Evolutionary conservation across 2,113 vertebrate species (phyloP), one percentile per base, ranked within the genome.

Genomic region (Ardeotis arabs): DNA sequence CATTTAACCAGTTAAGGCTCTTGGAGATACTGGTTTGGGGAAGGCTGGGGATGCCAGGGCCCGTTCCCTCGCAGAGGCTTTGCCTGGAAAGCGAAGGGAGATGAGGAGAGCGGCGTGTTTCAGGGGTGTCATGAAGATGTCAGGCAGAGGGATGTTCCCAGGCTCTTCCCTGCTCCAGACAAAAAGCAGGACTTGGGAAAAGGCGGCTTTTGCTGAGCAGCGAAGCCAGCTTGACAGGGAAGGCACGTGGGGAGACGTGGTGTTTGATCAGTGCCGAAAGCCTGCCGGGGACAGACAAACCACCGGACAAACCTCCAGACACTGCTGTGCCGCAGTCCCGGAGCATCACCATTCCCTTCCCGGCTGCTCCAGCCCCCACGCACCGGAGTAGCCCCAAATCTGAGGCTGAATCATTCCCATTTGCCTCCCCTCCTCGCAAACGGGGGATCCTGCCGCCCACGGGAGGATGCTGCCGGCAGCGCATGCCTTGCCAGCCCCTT

Each of bases 51-150:
- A 5, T 45, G 52, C 28, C 28, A 5, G 21, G 14, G 9, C 8
- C 3, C 2, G 0, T 35, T 16, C 19, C 55, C 50, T 25, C 0
- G 56, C 27, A 24, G 45, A 1, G 4, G 29, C 14, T 78, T 17
- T 78, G 21, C 39, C 73, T 41, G 29, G 59, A 20, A 60, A 73
- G 53, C 1, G 2, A 50, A 63, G 28, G 33, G 64, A 77, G 33
- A 3, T 8, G 33, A 5, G 22, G n/a, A 12, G 15, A 33, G 20
- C 0, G 0, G 10, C 0, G 4, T 4, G 19, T 23, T 44, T 25
- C n/a, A n/a, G 35, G 41, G 41, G 4, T 25, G 12, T 12, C 8
- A 13, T 0, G 2, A 33, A 31, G 28, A 35, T 19, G 31, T 12
- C 1, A 9, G 62, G 27, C 8, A 21, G 22, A 19, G 2, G 35